phyloP scores from a whole-genome alignment of 2,113 vertebrate genomes.

The Sylvilagus bachmani region DNA sequence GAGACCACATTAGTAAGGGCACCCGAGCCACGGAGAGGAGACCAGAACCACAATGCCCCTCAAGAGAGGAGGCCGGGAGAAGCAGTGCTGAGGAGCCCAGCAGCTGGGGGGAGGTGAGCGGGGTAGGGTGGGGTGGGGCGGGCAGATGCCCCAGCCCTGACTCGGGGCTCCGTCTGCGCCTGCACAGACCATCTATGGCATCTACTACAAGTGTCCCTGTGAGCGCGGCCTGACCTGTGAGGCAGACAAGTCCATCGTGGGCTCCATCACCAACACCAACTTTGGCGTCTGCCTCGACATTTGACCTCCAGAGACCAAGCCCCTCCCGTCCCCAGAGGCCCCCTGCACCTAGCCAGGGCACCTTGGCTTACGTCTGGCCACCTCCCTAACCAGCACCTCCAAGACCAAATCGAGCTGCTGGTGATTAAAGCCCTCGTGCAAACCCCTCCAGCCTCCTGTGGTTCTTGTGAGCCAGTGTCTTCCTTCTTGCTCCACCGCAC shows the following conservation, averaged over 20 bases:
- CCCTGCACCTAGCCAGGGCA: neutral
- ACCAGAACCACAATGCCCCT: neutral
- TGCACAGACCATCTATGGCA: slow-evolving; percentile 85
- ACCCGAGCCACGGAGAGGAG: neutral
- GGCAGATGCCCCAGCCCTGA: too few relatives aligned
- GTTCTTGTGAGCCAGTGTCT: neutral
- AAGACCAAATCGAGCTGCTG: slow-evolving; percentile 18
- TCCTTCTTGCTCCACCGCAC: neutral
- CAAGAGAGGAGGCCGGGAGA: too few relatives aligned
- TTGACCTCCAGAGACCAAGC: neutral
- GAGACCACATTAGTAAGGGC: too few relatives aligned
- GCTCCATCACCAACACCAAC: slow-evolving; percentile 89
- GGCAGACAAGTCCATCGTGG: slow-evolving; percentile 83
- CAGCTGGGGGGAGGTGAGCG: too few relatives aligned
- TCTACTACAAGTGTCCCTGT: slow-evolving; percentile 92
- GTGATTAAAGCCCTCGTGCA: slow-evolving; percentile 78
- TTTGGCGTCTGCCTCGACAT: slow-evolving; percentile 87
- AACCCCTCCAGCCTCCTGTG: slow-evolving; percentile 43
- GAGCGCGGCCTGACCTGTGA: slow-evolving; percentile 89
- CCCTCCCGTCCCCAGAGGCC: rapidly evolving
- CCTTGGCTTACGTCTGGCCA: neutral
- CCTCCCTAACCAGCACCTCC: neutral
- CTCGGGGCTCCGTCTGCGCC: neutral
- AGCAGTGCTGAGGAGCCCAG: too few relatives aligned
- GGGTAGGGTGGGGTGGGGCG: too few relatives aligned